Evolutionary conservation across 2,888 invertebrate species (phyloP).

Genomic region (Ormyrus pomaceus): DNA sequence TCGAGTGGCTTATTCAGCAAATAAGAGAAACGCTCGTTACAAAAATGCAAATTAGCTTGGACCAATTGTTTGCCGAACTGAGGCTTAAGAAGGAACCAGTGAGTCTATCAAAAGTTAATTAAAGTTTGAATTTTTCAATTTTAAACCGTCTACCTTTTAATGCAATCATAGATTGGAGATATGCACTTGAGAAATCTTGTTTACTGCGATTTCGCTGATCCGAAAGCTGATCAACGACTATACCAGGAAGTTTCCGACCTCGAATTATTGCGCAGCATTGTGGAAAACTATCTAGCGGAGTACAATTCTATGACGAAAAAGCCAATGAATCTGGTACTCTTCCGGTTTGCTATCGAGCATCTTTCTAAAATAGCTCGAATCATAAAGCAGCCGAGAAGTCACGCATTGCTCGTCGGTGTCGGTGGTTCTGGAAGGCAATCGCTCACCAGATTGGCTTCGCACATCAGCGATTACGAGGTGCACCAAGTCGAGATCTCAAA

Average conservation of each 20-base stretch:
- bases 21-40: slow-evolving; percentile 80
- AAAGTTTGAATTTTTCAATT: too few relatives aligned
- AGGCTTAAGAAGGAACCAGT: slow-evolving; percentile 58
- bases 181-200: slow-evolving; percentile 89
- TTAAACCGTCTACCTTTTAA: too few relatives aligned
- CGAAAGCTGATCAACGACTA: slow-evolving; percentile 91
- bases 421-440: slow-evolving; percentile 97
- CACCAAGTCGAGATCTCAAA: slow-evolving; percentile 93
- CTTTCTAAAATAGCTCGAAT: slow-evolving; percentile 93
- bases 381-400: slow-evolving; percentile 93
- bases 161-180: slow-evolving; percentile 82
- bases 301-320: slow-evolving; percentile 97
- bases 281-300: slow-evolving; percentile 92
- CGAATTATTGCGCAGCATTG: slow-evolving; percentile 87
- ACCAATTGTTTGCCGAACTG: slow-evolving; percentile 82
- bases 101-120: neutral
- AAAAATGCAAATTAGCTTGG: slow-evolving; percentile 82
- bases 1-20: slow-evolving; percentile 87
- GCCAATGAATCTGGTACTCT: slow-evolving; percentile 95
- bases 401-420: slow-evolving; percentile 92
- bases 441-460: slow-evolving; percentile 91
- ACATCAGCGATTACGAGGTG: slow-evolving; percentile 94
- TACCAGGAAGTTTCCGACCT: slow-evolving; percentile 93
- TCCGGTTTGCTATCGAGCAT: slow-evolving; percentile 96
- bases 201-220: slow-evolving; percentile 96